A percentile compares a stretch with the other conserved stretches of the same genome.
These are phyloP conservation scores for Hemicrepidius hirtus DNA, from an alignment of 2,888 invertebrate genomes.

Conservation along the genomic window DNA sequence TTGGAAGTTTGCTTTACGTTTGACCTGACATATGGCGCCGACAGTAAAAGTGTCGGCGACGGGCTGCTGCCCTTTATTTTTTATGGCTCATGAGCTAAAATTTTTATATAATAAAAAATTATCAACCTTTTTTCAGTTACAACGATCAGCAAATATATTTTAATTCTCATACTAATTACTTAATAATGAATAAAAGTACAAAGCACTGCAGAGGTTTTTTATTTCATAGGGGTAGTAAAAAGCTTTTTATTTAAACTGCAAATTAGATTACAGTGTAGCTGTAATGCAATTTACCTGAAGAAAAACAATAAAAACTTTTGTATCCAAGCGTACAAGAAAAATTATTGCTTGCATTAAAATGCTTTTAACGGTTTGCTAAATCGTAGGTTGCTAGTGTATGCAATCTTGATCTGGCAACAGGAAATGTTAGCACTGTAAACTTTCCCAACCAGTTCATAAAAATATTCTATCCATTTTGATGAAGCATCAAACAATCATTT, in stretches of 20 bases:
- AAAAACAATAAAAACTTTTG: slow-evolving; percentile 40
- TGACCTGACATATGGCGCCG: slow-evolving; percentile 52
- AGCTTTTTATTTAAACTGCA: slow-evolving; percentile 41
- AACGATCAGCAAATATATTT: not conserved
- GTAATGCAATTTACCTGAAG: slow-evolving; percentile 40
- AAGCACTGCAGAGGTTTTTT: slow-evolving; percentile 4
- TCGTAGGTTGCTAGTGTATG: not conserved
- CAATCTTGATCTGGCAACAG: too few relatives aligned
- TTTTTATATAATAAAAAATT: slow-evolving; percentile 25
- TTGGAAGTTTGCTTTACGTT: slow-evolving; percentile 45
- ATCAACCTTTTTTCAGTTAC: not conserved
- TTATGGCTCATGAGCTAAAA: slow-evolving; percentile 13
- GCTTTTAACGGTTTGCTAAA: slow-evolving; percentile 26
- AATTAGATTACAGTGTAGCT: slow-evolving; percentile 34
- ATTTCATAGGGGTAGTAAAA: slow-evolving; percentile 13
- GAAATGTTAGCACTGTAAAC: not conserved
- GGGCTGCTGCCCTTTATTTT: slow-evolving; percentile 40
- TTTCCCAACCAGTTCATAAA: not conserved
- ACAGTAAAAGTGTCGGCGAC: slow-evolving; percentile 45
- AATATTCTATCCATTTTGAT: too few relatives aligned
- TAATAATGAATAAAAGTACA: slow-evolving; percentile 13
- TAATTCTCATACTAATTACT: not conserved
- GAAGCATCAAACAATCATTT: too few relatives aligned
- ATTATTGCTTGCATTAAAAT: slow-evolving; percentile 38
- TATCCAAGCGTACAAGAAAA: slow-evolving; percentile 32